These are phyloP conservation scores for Rotaria magnacalcarata DNA, from an alignment of 2,888 invertebrate genomes.

Conservation along the genomic window DNA sequence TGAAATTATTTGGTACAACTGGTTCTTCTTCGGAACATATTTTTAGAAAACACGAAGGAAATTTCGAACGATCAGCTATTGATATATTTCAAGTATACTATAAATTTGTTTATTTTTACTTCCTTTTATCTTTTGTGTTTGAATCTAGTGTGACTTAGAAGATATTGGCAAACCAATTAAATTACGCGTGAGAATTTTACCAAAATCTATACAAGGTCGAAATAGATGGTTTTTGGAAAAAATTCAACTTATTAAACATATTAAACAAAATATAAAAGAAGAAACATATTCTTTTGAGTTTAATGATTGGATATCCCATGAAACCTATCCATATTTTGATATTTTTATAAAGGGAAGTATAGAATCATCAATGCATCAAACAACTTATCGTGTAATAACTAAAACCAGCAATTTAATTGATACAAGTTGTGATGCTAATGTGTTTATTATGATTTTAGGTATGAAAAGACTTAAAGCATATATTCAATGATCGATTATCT, in stretches of 20 bases:
- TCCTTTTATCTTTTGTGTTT: too few relatives aligned
- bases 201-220: conserved; percentile 55
- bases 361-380: conserved; percentile 50
- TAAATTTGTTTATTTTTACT: too few relatives aligned
- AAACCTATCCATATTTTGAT: background rate
- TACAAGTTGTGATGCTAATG: conserved; percentile 59
- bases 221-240: conserved; percentile 59
- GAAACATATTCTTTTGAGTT: background rate
- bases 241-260: conserved; percentile 55
- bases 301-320: background rate
- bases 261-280: background rate
- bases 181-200: conserved; percentile 56
- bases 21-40: conserved; percentile 57
- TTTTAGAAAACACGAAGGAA: conserved; percentile 55
- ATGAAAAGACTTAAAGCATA: too few relatives aligned
- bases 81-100: conserved; percentile 52
- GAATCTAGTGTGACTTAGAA: conserved; percentile 54
- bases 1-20: conserved; percentile 57
- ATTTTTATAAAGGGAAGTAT: conserved; percentile 56
- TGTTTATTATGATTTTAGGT: conserved; percentile 49
- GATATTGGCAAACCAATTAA: conserved; percentile 57
- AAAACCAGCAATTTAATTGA: conserved; percentile 57
- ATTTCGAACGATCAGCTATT: conserved; percentile 56
- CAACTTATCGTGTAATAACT: conserved; percentile 54
- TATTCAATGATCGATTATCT: background rate